Conservation (phyloP, 2,113 vertebrate species). For the Amphiprion ocellaris region DNA sequence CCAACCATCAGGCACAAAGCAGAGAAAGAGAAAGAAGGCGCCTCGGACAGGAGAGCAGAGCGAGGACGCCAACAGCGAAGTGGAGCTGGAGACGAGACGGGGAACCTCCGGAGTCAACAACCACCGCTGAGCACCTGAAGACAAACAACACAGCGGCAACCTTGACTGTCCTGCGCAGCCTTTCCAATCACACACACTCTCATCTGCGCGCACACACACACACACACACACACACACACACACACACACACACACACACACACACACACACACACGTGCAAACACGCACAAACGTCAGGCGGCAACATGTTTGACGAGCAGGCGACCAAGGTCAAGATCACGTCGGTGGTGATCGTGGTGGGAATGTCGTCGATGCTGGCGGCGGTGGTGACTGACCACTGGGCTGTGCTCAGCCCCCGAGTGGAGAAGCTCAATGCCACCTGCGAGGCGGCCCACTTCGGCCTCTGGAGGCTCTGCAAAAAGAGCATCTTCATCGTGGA, state of each 20-base stretch:
- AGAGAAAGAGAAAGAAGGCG: conserved; percentile 68
- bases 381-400: conserved; percentile 93
- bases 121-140: conserved; percentile 20
- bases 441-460: conserved; percentile 94
- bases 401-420: conserved; percentile 94
- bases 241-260: neutral
- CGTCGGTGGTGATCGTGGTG: conserved; percentile 88
- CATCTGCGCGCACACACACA: neutral
- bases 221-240: conserved; percentile 1
- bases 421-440: conserved; percentile 86
- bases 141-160: conserved; percentile 16
- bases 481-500: conserved; percentile 86
- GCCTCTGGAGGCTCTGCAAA: conserved; percentile 95
- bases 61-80: conserved; percentile 56
- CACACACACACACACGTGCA: neutral
- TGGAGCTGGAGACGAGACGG: conserved; percentile 38
- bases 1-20: conserved; percentile 73
- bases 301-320: conserved; percentile 87
- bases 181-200: neutral
- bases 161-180: conserved; percentile 3
- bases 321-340: conserved; percentile 90
- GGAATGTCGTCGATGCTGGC: conserved; percentile 90
- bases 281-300: neutral
- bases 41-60: conserved; percentile 53
- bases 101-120: conserved; percentile 49